Conservation (phyloP, 2,888 invertebrate species). For the Lydus trimaculatus region DNA sequence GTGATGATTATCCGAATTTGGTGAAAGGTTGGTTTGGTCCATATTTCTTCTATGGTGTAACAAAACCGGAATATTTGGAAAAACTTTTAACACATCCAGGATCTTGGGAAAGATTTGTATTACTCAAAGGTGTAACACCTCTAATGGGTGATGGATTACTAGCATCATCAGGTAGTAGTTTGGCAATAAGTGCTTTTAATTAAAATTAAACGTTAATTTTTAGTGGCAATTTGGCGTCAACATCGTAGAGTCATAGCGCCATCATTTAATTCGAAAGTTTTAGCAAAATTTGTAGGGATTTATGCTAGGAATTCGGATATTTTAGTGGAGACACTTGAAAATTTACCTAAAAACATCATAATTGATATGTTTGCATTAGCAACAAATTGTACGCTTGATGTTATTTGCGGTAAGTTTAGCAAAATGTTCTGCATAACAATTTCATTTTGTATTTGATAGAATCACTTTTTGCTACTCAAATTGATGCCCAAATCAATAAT, state of each 20-base stretch:
- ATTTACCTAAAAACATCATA: background rate
- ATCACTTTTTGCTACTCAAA: constrained; percentile 14
- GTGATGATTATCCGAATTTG: constrained; percentile 12
- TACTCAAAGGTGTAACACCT: background rate
- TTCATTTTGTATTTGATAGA: constrained; percentile 4
- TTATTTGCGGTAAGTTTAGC: constrained; percentile 18
- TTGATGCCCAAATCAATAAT: constrained; percentile 15
- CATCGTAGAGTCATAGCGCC: constrained; percentile 24
- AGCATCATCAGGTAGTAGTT: constrained; percentile 10
- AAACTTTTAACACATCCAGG: constrained; percentile 7
- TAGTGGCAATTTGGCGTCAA: constrained; percentile 16
- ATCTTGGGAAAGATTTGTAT: constrained; percentile 5
- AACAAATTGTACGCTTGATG: constrained; percentile 24
- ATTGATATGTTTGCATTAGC: constrained; percentile 15
- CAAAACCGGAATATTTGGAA: constrained; percentile 24
- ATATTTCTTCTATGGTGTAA: constrained; percentile 8
- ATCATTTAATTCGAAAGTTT: constrained; percentile 19
- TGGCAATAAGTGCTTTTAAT: background rate
- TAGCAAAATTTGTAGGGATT: constrained; percentile 10
- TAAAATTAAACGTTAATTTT: background rate
- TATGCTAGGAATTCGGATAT: constrained; percentile 12
- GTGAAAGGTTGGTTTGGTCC: constrained; percentile 13
- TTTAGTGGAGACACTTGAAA: constrained; percentile 5
- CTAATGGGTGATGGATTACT: constrained; percentile 16
- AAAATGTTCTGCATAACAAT: background rate